These are phyloP conservation scores for Scolopax bukidnonensis DNA, from an alignment of 2,797 vertebrate species.

Conservation along the genomic window DNA sequence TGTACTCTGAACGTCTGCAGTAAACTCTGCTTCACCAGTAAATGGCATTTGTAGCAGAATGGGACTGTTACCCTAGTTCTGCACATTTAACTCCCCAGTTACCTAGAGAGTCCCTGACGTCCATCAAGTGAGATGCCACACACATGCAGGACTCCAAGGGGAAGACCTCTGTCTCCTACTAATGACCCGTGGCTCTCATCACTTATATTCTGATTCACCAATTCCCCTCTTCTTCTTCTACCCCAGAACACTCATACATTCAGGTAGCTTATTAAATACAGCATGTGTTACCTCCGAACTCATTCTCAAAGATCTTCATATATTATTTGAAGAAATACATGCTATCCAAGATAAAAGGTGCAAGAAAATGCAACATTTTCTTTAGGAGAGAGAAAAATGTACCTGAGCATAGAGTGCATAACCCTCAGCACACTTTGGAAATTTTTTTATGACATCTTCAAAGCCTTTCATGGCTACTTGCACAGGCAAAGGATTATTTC, in stretches of 20 bases:
- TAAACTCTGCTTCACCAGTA: not conserved
- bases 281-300: not conserved
- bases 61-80: not conserved
- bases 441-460: conserved; percentile 94
- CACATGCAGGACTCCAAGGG: not conserved
- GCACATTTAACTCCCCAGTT: not conserved
- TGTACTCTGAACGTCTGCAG: not conserved
- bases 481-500: conserved; percentile 92
- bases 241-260: not conserved
- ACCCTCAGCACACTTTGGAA: conserved; percentile 96
- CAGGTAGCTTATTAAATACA: not conserved
- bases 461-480: conserved; percentile 97
- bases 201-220: not conserved
- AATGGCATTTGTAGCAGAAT: not conserved
- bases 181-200: not conserved
- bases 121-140: not conserved
- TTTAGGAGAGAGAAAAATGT: not conserved
- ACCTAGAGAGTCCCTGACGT: not conserved
- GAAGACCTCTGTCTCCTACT: not conserved
- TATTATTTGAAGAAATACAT: not conserved
- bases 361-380: not conserved
- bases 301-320: not conserved
- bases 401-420: conserved; percentile 98
- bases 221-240: not conserved
- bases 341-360: not conserved